These are phyloP conservation scores for Hypotaenidia philippensis DNA, from an alignment of 2,797 vertebrate genomes.

Conservation along the genomic window DNA sequence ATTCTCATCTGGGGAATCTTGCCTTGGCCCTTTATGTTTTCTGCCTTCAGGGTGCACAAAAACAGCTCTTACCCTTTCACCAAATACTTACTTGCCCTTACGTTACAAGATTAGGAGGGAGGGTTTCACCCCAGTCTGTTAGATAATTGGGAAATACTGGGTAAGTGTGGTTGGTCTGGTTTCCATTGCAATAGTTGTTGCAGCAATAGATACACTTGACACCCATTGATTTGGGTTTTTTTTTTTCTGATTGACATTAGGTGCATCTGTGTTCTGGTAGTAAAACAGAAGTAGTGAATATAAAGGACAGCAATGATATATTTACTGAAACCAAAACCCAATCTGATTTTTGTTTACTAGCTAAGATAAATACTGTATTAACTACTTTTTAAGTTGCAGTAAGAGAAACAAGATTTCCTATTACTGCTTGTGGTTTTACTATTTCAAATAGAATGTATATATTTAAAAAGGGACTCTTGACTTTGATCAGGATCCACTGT, in stretches of 20 bases:
- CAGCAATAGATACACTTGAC: not conserved
- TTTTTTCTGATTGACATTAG: not conserved
- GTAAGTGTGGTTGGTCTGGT: not conserved
- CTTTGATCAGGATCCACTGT: not conserved
- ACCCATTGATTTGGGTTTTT: not conserved
- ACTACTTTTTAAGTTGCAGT: not conserved
- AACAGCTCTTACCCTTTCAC: not conserved
- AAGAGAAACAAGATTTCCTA: not conserved
- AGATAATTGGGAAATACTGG: not conserved
- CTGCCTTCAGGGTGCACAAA: not conserved
- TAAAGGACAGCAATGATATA: not conserved
- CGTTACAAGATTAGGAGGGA: not conserved
- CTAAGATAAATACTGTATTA: not conserved
- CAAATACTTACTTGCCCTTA: constrained; percentile 14
- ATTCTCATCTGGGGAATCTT: not conserved
- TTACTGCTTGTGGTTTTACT: not conserved
- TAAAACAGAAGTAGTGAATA: not conserved
- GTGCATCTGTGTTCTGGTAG: not conserved
- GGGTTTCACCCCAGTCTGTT: not conserved
- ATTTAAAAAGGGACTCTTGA: not conserved
- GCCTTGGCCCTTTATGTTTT: not conserved
- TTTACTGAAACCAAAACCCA: not conserved
- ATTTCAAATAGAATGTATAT: not conserved
- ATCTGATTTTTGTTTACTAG: not conserved
- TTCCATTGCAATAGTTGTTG: not conserved